Evolutionary conservation across 2,797 vertebrate species (phyloP).

Genomic region (Cynodonichthys magdalenae): DNA sequence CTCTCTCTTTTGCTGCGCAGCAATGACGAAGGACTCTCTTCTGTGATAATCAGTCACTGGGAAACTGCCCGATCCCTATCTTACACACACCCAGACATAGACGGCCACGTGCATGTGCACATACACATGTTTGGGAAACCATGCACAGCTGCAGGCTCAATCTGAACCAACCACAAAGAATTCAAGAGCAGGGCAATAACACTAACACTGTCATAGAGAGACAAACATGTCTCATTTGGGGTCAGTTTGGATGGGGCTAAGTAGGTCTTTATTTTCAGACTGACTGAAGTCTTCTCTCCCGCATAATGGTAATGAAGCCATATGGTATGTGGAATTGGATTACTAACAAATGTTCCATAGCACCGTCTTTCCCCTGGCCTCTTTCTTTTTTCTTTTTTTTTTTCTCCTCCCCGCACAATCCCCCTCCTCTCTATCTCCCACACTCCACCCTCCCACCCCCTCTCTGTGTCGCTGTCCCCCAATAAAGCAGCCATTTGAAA

Average conservation of each 20-base stretch:
- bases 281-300: slow-evolving; percentile 81
- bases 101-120: slow-evolving; percentile 38
- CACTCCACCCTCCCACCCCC: slow-evolving; percentile 32
- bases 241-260: slow-evolving; percentile 79
- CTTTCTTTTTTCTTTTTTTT: slow-evolving; percentile 33
- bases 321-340: slow-evolving; percentile 80
- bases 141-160: slow-evolving; percentile 71
- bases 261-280: slow-evolving; percentile 82
- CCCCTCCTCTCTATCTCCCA: slow-evolving; percentile 33
- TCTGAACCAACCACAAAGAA: slow-evolving; percentile 75
- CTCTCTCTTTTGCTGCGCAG: slow-evolving; percentile 31
- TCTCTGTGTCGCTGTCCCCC: slow-evolving; percentile 75
- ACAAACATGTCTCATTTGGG: slow-evolving; percentile 81
- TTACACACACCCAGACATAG: slow-evolving; percentile 66
- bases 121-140: slow-evolving; percentile 44
- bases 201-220: slow-evolving; percentile 80
- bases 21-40: slow-evolving; percentile 78
- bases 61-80: slow-evolving; percentile 80
- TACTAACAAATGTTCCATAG: slow-evolving; percentile 81
- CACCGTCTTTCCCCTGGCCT: slow-evolving; percentile 72
- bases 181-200: slow-evolving; percentile 78
- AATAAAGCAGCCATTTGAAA: slow-evolving; percentile 81
- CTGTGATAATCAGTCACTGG: slow-evolving; percentile 79
- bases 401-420: slow-evolving; percentile 8
- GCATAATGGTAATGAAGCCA: slow-evolving; percentile 79